Base-by-base conservation (phyloP, 1,140 invertebrate genomes). In the Mya arenaria region DNA sequence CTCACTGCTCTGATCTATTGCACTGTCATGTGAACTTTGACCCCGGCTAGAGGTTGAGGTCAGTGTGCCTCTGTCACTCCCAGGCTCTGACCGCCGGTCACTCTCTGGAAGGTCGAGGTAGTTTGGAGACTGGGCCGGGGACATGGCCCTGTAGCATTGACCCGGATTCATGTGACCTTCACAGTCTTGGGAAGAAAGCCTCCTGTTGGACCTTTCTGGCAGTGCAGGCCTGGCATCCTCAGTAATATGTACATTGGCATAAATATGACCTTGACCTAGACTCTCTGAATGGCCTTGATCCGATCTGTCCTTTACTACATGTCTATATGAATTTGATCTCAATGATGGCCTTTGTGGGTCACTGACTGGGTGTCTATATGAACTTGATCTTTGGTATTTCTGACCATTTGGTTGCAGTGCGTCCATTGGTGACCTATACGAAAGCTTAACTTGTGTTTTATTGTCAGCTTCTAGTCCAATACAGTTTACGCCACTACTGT, bases 401-500 rank as follows among this genome's bases (percentile, higher is more conserved):
- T 62, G 60, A 23, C 60, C 19, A 17, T 4, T 19, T 30, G 44
- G 23, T 34, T 3, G 6, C 25, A 44, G n/a, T 75, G 44, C 30
- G 39, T 62, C 36, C 56, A 28, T 48, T 62, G 23, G 32, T 63
- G 5, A 13, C 34, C 41, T 69, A 44, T 28, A n/a, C 23, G 55
- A 56, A 4, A n/a, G 23, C 39, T 75, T 19, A 63, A 52, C 48
- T 17, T 52, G 48, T n/a, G 2, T 52, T n/a, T 30, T 44, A 71
- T 83, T 37, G 63, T 74, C 56, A 60, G 58, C 44, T 69, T 58
- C 78, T 23, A 90, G 60, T n/a, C 90, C 90, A 0, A 91, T 71
- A 84, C 89, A 90, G 79, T 91, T 91, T 0, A 91, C 90, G 4
- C 90, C 90, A 86, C 89, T 90, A 52, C 90, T 89, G 15, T 87